Base-by-base conservation (phyloP, 2,797 vertebrate species). In the Brachyalestes nurse region DNA sequence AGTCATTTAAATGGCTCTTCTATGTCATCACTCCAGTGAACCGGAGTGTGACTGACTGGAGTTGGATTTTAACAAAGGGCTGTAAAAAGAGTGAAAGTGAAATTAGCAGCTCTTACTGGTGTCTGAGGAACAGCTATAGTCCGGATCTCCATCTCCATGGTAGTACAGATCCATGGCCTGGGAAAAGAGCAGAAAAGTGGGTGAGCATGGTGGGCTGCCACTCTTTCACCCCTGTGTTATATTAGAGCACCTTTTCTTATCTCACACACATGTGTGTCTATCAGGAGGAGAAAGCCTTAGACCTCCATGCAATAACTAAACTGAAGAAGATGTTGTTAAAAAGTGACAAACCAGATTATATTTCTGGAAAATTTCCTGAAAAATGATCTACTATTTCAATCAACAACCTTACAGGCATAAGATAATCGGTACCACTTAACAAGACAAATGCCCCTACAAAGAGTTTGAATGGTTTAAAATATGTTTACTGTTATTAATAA, bases 161-260 rank as follows among this genome's bases (percentile, higher is more conserved):
- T 94, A 94, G 88, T 94, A 95, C 75, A 95, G 87, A 88, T 95
- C 93, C 94, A 95, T 94, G 0, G 94, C 94, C 94, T 95, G 78
- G 17, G 72, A 84, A 45, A 86, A 34, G 75, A 76, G 67, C 49
- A 82, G 42, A 53, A 60, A 85, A 84, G 55, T 47, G 67, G 47
- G 81, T 85, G 23, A 79, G 80, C 14, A 61, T 40, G 47, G 17
- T 19, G 64, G 42, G 1, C 45, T 28, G 7, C 23, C n/a, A 45
- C 23, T 16, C 28, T 62, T 12, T 14, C 60, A 62, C 23, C 55
- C 5, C 55, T 14, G 1, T 25, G 60, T 62, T 2, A 13, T 4
- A 28, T 28, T 34, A 62, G 61, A 16, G 61, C 10, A 61, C 10
- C 12, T 4, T 62, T 34, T 62, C 14, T 34, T 62, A 62, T 62